These are phyloP conservation scores for Sinodicranocentrus sp. DNA, from an alignment of 2,888 invertebrate species.

Conservation along the genomic window DNA sequence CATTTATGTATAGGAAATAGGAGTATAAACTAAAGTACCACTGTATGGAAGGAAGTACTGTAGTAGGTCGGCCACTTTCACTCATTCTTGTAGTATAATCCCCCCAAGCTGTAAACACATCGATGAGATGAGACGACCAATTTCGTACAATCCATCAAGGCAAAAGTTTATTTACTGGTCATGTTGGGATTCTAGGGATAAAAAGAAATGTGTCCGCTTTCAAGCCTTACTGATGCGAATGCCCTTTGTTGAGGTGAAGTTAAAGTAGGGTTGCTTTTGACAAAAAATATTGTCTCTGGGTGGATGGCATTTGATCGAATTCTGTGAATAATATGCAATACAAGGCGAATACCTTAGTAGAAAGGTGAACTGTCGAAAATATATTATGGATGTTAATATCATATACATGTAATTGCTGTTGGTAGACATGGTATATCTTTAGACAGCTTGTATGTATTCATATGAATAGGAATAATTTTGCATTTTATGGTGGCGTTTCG, in stretches of 20 bases:
- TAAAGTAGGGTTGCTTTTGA: not conserved
- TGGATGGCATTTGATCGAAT: not conserved
- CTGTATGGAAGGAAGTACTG: not conserved
- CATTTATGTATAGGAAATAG: slow-evolving; percentile 19
- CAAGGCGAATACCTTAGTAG: too few relatives aligned
- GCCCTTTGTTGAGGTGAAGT: not conserved
- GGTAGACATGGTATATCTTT: too few relatives aligned
- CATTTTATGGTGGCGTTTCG: too few relatives aligned
- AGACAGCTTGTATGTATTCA: too few relatives aligned
- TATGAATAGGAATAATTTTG: too few relatives aligned
- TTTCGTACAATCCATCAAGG: not conserved
- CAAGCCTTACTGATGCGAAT: not conserved
- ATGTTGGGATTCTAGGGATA: too few relatives aligned
- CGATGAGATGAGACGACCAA: too few relatives aligned
- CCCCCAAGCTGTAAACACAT: not conserved
- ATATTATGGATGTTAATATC: too few relatives aligned
- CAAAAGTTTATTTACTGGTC: not conserved
- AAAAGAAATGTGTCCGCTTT: too few relatives aligned
- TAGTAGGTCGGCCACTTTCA: slow-evolving; percentile 62
- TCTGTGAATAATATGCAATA: not conserved
- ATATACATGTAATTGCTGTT: too few relatives aligned
- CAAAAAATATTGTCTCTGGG: too few relatives aligned
- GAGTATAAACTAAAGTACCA: slow-evolving; percentile 1
- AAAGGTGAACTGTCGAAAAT: too few relatives aligned
- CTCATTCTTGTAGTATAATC: slow-evolving; percentile 32